A percentile compares a stretch with the other conserved stretches of the same genome.
These are phyloP conservation scores for Chloropsis hardwickii DNA, from an alignment of 2,113 vertebrate genomes.

Conservation along the genomic window DNA sequence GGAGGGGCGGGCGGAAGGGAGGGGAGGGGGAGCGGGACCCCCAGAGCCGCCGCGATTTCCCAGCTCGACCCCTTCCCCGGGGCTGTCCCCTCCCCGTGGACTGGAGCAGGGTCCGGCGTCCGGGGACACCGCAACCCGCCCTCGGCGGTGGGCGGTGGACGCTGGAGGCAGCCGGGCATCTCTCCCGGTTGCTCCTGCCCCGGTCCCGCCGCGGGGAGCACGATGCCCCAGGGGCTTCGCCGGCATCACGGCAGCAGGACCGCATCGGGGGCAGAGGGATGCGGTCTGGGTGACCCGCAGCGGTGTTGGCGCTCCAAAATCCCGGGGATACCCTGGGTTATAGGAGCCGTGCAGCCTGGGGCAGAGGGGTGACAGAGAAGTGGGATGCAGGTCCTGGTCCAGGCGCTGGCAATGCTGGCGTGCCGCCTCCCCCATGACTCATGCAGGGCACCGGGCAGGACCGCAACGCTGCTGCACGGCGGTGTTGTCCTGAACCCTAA, in stretches of 20 bases:
- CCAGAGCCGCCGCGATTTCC: neutral
- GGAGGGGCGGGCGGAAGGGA: neutral
- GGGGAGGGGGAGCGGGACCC: neutral
- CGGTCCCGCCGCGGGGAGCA: accelerated
- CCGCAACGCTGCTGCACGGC: accelerated
- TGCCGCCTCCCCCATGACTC: neutral
- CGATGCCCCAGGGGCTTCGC: neutral
- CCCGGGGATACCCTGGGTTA: accelerated
- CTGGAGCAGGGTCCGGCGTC: no score
- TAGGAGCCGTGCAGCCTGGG: neutral
- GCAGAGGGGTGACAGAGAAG: no score
- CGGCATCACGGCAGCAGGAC: neutral
- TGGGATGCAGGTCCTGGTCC: neutral
- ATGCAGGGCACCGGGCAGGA: accelerated
- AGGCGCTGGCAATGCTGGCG: accelerated
- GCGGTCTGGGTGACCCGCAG: neutral
- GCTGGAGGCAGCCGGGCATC: neutral
- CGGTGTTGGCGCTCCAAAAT: neutral
- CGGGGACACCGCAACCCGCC: neutral
- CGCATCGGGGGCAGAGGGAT: neutral
- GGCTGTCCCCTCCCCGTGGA: neutral
- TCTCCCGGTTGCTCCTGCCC: neutral
- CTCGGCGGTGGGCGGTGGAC: neutral
- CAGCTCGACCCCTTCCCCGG: no score
- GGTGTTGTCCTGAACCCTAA: accelerated